Percentiles rank a stretch among this genome's conserved stretches.
Evolutionary conservation across 2,888 invertebrate genomes (phyloP).

Genomic region (Agonopterix subpropinquella): DNA sequence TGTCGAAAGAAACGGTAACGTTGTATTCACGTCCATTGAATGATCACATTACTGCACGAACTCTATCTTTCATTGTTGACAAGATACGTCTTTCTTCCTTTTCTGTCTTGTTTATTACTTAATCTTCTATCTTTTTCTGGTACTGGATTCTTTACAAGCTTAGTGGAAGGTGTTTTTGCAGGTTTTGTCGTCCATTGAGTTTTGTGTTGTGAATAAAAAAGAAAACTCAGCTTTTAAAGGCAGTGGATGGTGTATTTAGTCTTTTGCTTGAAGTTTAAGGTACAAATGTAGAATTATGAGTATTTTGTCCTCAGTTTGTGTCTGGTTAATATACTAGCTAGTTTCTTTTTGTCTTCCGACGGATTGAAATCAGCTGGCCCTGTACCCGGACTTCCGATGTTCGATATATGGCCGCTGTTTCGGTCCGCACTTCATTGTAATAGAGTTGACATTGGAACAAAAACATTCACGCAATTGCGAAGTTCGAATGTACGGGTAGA

Average conservation of each 20-base stretch:
- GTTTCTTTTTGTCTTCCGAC: no score
- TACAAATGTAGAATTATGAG: no score
- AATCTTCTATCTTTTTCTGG: constrained; percentile 16
- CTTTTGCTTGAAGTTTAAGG: background rate
- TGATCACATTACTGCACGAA: constrained; percentile 57
- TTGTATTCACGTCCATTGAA: constrained; percentile 47
- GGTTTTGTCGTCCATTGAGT: constrained; percentile 10
- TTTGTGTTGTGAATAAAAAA: background rate
- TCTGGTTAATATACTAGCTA: no score
- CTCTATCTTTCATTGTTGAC: constrained; percentile 57
- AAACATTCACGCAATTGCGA: no score
- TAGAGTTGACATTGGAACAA: no score
- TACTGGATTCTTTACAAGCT: constrained; percentile 8
- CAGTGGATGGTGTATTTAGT: background rate
- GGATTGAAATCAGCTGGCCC: no score
- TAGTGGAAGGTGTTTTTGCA: background rate
- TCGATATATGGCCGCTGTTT: no score
- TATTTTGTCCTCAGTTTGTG: no score
- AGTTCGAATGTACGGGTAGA: no score
- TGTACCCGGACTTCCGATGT: no score
- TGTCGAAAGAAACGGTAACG: constrained; percentile 18
- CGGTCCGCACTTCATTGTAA: no score
- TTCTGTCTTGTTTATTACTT: constrained; percentile 11
- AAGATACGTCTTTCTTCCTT: constrained; percentile 20
- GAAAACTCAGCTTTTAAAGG: background rate